Base-by-base conservation (phyloP, 2,888 invertebrate species). In the Oligia strigilis region DNA sequence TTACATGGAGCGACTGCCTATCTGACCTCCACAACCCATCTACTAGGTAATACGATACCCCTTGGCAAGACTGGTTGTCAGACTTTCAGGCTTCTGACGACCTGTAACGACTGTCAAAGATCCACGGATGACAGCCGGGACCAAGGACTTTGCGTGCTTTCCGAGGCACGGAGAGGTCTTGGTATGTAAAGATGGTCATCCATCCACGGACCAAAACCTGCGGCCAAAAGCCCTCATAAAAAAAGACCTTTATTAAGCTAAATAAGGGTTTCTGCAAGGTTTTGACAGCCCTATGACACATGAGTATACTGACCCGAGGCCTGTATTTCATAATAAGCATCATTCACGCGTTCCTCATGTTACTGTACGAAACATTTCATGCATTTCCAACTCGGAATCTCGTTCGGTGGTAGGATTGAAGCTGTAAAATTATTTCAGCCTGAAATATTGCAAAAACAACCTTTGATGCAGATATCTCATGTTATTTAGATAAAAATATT, bases 291-390 rank as follows among this genome's bases (percentile, higher is more conserved):
- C 84, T 84, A 46, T 19, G 2, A 3, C 23, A 19, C 11, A 14
- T 13, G 67, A 29, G 43, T 66, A 46, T 55, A 66, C 65, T 87
- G 84, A 87, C 84, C 87, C 19, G 72, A n/a, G 52, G 62, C 67
- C 60, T 75, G 72, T 82, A 84, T 86, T 72, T 83, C 69, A 83
- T 87, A 72, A 78, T 83, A 52, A 70, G 67, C 65, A 75, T 84
- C 78, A 83, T 83, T 78, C 87, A 77, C 62, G 71, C 66, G 75
- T 78, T 23, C 29, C 60, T 55, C 65, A 3, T 19, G 74, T 66
- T 36, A 62, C 60, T 23, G 8, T 13, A 17, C 14, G 67, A 19
- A 40, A 13, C n/a, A 72, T 75, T 78, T 69, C 67, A 83, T 83
- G 69, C 67, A 78, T 83, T 78, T 40, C 83, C 49, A 11, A 64